Conservation (phyloP, 2,113 vertebrate species). For the Noctilio leporinus region DNA sequence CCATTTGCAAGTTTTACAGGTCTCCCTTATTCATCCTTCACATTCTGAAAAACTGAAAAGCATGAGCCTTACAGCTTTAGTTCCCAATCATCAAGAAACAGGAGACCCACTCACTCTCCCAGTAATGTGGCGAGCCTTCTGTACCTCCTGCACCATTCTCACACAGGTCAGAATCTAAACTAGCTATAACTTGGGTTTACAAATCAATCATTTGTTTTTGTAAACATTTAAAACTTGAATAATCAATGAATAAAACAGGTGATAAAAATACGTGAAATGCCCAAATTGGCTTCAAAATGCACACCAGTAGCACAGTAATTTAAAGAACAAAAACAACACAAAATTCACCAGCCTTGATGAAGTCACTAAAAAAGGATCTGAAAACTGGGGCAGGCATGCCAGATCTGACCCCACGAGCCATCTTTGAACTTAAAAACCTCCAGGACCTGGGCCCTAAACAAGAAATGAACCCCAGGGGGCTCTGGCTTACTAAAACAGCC, state of each 20-base stretch:
- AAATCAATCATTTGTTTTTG: slow-evolving; percentile 6
- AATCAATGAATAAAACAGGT: slow-evolving; percentile 9
- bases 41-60: neutral
- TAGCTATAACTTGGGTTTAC: neutral
- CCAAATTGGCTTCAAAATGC: neutral
- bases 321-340: neutral
- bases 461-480: neutral
- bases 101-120: neutral
- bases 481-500: neutral
- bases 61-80: neutral
- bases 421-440: neutral
- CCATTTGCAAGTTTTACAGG: neutral
- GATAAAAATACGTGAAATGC: neutral
- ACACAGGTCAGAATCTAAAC: neutral
- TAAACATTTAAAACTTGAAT: slow-evolving; percentile 32
- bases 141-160: slow-evolving; percentile 29
- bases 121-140: neutral
- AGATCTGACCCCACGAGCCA: neutral
- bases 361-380: neutral
- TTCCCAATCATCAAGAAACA: neutral
- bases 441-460: neutral
- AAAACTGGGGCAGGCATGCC: neutral
- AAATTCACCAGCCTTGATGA: neutral
- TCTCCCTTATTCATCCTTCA: neutral
- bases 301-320: neutral